These are phyloP conservation scores for Phycodurus eques DNA, from an alignment of 2,113 vertebrate species.

Conservation along the genomic window DNA sequence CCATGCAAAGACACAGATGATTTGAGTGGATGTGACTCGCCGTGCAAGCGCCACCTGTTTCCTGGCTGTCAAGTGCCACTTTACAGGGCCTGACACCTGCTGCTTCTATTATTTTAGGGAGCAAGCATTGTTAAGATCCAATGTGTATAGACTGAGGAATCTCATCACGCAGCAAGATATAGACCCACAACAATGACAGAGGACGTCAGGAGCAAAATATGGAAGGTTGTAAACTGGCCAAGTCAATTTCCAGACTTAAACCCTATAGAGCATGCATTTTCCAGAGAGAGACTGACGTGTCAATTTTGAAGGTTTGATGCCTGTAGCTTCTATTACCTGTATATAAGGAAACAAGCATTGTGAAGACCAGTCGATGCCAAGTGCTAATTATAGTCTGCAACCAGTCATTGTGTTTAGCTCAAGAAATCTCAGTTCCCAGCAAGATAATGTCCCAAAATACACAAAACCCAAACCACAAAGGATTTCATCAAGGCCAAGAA, in stretches of 20 bases:
- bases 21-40: slow-evolving; percentile 42
- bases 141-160: not conserved
- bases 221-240: too few relatives aligned
- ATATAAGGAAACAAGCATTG: not conserved
- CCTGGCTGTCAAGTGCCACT: slow-evolving; percentile 32
- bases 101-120: not conserved
- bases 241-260: too few relatives aligned
- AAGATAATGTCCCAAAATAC: not conserved
- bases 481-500: not conserved
- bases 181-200: not conserved
- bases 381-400: not conserved
- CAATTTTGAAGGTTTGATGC: too few relatives aligned
- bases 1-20: slow-evolving; percentile 20
- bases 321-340: too few relatives aligned
- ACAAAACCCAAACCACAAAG: not conserved
- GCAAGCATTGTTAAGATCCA: not conserved
- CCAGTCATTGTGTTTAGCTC: not conserved
- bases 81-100: not conserved
- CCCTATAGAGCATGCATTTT: too few relatives aligned
- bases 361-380: not conserved
- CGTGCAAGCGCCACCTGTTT: slow-evolving; percentile 42
- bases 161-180: not conserved
- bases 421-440: not conserved
- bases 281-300: too few relatives aligned
- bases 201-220: too few relatives aligned